Evolutionary conservation across 2,797 vertebrate species (phyloP).

Genomic region (Gorsachius magnificus): DNA sequence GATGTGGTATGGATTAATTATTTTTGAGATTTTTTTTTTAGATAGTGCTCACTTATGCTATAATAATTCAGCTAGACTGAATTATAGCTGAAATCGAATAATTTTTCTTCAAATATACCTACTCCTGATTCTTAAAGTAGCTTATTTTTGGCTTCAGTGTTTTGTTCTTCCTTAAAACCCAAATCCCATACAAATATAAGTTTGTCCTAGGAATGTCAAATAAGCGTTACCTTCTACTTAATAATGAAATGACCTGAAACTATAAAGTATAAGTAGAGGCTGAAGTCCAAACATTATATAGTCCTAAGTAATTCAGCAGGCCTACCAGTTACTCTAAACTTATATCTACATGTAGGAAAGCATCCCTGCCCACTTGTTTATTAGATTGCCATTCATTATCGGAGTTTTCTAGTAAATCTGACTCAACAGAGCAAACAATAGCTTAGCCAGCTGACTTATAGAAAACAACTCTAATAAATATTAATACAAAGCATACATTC

Average conservation of each 20-base stretch:
- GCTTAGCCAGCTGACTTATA: background rate
- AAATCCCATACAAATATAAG: background rate
- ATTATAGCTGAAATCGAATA: background rate
- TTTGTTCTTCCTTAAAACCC: background rate
- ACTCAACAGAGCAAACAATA: background rate
- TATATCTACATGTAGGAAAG: background rate
- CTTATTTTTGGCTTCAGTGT: background rate
- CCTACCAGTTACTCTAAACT: background rate
- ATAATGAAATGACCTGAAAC: background rate
- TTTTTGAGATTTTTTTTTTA: slow-evolving; percentile 30
- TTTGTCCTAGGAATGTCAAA: background rate
- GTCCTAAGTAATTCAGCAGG: background rate
- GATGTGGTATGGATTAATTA: background rate
- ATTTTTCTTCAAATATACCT: background rate
- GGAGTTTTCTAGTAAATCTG: background rate
- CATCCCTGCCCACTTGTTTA: background rate
- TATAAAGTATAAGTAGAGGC: background rate
- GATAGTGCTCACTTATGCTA: background rate
- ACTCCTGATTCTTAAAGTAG: background rate
- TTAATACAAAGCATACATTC: background rate
- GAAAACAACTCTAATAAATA: background rate
- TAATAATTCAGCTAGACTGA: background rate
- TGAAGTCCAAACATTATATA: background rate
- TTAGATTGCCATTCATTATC: background rate
- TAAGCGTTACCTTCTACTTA: background rate